Percentiles rank a stretch among this genome's conserved stretches.
Evolutionary conservation across 2,113 vertebrate species (phyloP).

Genomic region (Danionella cerebrum): DNA sequence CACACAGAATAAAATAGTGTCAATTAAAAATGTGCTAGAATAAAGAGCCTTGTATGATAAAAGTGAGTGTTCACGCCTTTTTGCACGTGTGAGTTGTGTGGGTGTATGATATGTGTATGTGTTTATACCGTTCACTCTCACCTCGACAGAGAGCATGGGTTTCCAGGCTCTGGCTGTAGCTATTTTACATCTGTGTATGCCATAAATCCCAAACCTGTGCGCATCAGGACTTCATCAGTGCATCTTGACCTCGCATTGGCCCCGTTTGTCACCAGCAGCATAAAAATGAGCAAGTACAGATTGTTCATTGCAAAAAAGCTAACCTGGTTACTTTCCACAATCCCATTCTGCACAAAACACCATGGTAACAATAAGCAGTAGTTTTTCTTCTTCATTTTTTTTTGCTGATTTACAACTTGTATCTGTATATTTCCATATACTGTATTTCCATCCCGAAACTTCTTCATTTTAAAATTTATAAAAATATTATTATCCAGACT

Average conservation of each 20-base stretch:
- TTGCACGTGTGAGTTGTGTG: neutral
- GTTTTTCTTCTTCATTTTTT: neutral
- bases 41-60: neutral
- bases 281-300: neutral
- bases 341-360: neutral
- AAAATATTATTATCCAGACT: no score
- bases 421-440: no score
- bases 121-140: neutral
- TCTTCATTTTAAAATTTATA: no score
- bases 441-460: no score
- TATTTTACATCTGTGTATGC: neutral
- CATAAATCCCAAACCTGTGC: neutral
- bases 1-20: neutral
- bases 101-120: neutral
- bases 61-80: neutral
- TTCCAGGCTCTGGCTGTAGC: neutral
- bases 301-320: neutral
- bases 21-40: neutral
- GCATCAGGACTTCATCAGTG: neutral
- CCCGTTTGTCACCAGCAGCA: neutral
- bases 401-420: no score
- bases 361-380: neutral
- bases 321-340: neutral
- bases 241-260: neutral
- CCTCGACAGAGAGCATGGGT: neutral